Evolutionary conservation across 2,888 invertebrate genomes (phyloP), one percentile per base, ranked within the genome.

Genomic region (Platynereis dumerilii): DNA sequence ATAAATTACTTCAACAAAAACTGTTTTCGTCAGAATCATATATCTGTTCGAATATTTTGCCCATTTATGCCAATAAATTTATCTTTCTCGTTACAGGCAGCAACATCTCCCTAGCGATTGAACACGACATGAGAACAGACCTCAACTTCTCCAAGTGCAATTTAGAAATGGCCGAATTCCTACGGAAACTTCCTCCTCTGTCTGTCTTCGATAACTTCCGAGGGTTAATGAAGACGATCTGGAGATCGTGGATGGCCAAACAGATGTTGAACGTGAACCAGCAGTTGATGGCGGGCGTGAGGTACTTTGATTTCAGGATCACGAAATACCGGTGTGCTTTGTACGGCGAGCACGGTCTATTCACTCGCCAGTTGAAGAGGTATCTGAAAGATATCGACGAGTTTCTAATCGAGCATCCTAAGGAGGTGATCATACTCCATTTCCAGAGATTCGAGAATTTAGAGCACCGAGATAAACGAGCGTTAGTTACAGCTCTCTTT

Each of bases 401-500:
- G 2, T 95, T 92, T 86, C 84, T 94, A 26, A 86, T 88, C 17
- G 78, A 83, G 0, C 91, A 94, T 83, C 88, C 89, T 0, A 87
- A 88, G 72, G 94, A 94, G 86, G 76, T 93, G 7, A 88, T 93
- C 0, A 87, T 94, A 29, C 82, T 94, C 58, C 94, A 94, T 79
- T 91, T 91, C 78, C 93, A 94, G 82, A 93, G 93, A 84, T 92
- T 94, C 82, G 93, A 93, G 79, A 87, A 87, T 0, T 90, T 94
- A 83, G 85, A 86, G 2, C 84, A 86, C 0, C 79, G 83, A 2
- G 88, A 91, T 75, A 94, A 94, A 77, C 84, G 86, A 17, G 85
- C 85, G 61, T 84, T 93, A 12, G 88, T 91, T 60, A 83, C 86
- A 5, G 84, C 87, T 59, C 68, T 93, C 2, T 83, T 87, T 27